A percentile compares a stretch with the other conserved stretches of the same genome.
Evolutionary conservation across 2,113 vertebrate species (phyloP).

Genomic region (Perccottus glenii): DNA sequence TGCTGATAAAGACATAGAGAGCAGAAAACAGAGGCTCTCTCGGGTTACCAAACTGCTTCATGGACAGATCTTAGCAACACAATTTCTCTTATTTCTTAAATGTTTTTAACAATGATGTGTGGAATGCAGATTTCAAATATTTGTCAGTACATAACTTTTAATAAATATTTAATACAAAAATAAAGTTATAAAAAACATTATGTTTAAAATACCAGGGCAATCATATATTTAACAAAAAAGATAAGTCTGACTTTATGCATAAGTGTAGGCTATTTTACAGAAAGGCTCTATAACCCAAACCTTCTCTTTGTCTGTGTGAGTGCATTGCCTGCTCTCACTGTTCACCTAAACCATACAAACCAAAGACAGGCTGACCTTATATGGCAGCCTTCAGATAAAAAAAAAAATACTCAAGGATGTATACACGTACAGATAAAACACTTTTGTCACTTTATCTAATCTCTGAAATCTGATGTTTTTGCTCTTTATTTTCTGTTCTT

Average conservation of each 20-base stretch:
- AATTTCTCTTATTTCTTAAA: neutral
- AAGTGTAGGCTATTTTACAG: neutral
- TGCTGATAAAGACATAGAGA: slow-evolving; percentile 70
- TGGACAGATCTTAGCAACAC: no score
- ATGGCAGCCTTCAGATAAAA: slow-evolving; percentile 51
- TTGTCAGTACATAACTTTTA: no score
- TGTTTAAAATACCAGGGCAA: no score
- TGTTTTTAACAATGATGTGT: neutral
- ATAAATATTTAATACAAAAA: neutral
- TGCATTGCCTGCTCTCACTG: slow-evolving; percentile 11
- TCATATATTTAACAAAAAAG: neutral
- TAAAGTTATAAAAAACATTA: no score
- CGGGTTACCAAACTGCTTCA: slow-evolving; percentile 44
- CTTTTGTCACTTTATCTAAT: slow-evolving; percentile 49
- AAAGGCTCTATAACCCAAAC: neutral
- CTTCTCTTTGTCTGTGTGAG: neutral
- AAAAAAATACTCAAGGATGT: slow-evolving; percentile 36
- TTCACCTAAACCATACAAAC: slow-evolving; percentile 37
- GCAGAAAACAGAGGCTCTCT: slow-evolving; percentile 38
- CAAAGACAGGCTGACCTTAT: slow-evolving; percentile 33
- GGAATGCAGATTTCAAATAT: neutral
- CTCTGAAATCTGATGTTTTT: slow-evolving; percentile 61
- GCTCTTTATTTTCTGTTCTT: slow-evolving; percentile 57
- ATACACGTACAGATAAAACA: slow-evolving; percentile 50
- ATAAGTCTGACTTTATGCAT: neutral